A percentile compares a stretch with the other conserved stretches of the same genome.
Conservation (phyloP, 1,140 invertebrate species). For the Trachelipus rathkii region DNA sequence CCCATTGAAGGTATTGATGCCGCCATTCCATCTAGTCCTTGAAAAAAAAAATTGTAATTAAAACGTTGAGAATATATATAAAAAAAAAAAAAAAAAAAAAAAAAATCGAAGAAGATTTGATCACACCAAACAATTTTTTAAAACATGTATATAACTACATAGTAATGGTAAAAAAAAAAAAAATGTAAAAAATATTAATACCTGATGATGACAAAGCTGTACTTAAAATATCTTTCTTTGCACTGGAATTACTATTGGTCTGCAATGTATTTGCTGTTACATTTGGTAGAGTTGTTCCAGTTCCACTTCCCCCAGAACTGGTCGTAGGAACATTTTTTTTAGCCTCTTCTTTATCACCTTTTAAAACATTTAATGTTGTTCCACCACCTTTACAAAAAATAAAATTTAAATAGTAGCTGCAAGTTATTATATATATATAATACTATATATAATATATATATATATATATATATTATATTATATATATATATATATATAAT, state of each 20-base stretch:
- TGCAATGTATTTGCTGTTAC: not conserved
- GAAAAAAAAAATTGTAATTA: not conserved
- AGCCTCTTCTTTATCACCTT: constrained; percentile 32
- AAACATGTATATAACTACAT: not conserved
- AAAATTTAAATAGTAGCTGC: not conserved
- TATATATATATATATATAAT: too few relatives aligned
- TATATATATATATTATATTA: too few relatives aligned
- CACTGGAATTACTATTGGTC: constrained; percentile 11
- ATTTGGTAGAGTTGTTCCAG: not conserved
- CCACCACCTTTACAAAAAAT: constrained; percentile 29
- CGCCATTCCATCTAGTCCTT: not conserved
- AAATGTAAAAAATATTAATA: not conserved
- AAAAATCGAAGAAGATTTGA: too few relatives aligned
- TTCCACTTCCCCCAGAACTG: not conserved
- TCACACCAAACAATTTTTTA: too few relatives aligned
- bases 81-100: too few relatives aligned
- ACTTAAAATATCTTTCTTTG: constrained; percentile 37
- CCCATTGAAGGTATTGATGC: not conserved
- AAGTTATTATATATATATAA: too few relatives aligned
- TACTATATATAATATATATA: too few relatives aligned
- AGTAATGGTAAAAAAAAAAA: too few relatives aligned
- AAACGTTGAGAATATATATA: not conserved
- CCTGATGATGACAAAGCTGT: constrained; percentile 38
- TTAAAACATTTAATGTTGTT: constrained; percentile 35
- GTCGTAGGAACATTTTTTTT: constrained; percentile 20